phyloP scores from a whole-genome alignment of 2,797 vertebrate genomes.

The Falco columbarius region DNA sequence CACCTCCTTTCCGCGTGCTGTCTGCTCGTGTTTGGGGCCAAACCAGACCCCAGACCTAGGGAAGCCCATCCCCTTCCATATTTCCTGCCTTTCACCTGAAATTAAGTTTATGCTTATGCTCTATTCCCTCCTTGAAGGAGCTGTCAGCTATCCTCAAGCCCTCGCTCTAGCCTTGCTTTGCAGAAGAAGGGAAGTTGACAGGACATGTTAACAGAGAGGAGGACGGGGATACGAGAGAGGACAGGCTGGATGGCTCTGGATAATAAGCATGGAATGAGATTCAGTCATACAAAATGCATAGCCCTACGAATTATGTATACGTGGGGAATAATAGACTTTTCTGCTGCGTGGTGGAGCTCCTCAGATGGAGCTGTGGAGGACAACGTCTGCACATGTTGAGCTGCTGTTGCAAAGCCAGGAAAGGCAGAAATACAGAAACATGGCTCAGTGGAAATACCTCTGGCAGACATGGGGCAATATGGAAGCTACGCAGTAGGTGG shows the following conservation, averaged over 20 bases:
- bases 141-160: neutral
- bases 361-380: neutral
- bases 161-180: neutral
- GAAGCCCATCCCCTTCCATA: neutral
- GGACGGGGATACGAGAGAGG: neutral
- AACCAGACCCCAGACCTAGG: neutral
- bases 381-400: rapidly evolving
- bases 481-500: neutral
- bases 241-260: neutral
- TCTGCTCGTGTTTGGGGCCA: neutral
- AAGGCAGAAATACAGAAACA: neutral
- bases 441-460: neutral
- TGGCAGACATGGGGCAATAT: neutral
- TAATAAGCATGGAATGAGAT: neutral
- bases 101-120: neutral
- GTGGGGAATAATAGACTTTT: neutral
- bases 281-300: neutral
- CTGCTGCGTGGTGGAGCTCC: neutral
- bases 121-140: neutral
- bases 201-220: neutral
- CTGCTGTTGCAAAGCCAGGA: neutral
- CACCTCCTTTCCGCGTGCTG: neutral
- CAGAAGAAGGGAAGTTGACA: neutral
- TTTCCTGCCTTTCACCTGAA: neutral
- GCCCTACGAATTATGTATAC: neutral